phyloP scores from a whole-genome alignment of 2,113 vertebrate species.

The Emydocephalus ijimae region DNA sequence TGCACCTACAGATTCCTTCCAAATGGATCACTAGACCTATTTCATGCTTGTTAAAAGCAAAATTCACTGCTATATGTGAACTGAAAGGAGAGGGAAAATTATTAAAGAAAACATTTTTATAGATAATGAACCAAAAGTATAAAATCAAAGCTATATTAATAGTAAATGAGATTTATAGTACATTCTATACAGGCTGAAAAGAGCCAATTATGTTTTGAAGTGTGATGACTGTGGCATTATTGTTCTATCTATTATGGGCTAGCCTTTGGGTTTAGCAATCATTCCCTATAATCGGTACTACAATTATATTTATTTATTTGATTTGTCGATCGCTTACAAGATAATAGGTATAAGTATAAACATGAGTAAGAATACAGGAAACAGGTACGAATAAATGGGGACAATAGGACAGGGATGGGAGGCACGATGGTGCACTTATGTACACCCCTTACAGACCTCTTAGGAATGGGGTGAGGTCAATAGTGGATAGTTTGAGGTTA shows the following conservation, averaged over 20 bases:
- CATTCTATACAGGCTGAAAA: neutral
- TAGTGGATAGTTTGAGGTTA: too few species aligned
- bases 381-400: too few species aligned
- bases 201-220: neutral
- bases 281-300: slow-evolving; percentile 5
- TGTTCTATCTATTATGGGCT: neutral
- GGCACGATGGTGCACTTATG: too few species aligned
- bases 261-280: slow-evolving; percentile 9
- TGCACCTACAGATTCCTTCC: neutral
- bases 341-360: too few species aligned
- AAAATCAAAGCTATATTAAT: neutral
- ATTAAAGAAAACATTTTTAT: neutral
- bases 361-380: too few species aligned
- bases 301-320: neutral
- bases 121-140: neutral
- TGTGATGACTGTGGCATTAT: neutral
- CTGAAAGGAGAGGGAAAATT: neutral
- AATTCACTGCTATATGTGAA: neutral
- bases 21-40: neutral
- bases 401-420: too few species aligned
- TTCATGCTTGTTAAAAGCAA: neutral
- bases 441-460: too few species aligned
- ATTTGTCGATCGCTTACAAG: too few species aligned
- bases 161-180: neutral
- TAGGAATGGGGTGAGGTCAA: too few species aligned